phyloP scores from a whole-genome alignment of 2,797 vertebrate species.

The Pteropus rufus region DNA sequence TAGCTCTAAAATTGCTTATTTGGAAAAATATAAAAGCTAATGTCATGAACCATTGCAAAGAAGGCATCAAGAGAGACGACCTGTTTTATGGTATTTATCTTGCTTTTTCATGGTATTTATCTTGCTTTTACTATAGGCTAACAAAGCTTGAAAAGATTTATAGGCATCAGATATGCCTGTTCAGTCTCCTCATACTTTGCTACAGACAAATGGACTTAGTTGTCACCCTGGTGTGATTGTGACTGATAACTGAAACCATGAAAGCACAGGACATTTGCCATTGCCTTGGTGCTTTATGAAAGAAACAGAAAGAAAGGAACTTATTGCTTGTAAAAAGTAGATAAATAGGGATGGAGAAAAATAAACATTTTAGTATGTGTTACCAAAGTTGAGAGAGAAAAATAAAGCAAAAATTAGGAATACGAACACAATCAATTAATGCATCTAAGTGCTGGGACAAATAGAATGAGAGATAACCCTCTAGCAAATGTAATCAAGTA shows the following conservation, averaged over 20 bases:
- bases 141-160: neutral
- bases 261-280: neutral
- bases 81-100: neutral
- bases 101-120: neutral
- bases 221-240: neutral
- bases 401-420: neutral
- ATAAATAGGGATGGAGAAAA: neutral
- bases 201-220: neutral
- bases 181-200: too few relatives aligned
- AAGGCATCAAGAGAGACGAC: neutral
- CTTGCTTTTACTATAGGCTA: neutral
- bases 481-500: neutral
- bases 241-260: neutral
- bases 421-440: neutral
- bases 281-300: neutral
- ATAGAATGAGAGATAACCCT: neutral
- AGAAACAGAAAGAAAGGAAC: neutral
- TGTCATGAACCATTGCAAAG: neutral
- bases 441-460: neutral
- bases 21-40: neutral
- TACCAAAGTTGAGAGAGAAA: neutral
- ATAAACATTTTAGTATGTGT: neutral
- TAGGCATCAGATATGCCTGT: neutral
- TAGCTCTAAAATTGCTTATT: neutral
- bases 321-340: neutral